Evolutionary conservation across 1,140 invertebrate species (phyloP).

Genomic region (Procambarus virginalis): DNA sequence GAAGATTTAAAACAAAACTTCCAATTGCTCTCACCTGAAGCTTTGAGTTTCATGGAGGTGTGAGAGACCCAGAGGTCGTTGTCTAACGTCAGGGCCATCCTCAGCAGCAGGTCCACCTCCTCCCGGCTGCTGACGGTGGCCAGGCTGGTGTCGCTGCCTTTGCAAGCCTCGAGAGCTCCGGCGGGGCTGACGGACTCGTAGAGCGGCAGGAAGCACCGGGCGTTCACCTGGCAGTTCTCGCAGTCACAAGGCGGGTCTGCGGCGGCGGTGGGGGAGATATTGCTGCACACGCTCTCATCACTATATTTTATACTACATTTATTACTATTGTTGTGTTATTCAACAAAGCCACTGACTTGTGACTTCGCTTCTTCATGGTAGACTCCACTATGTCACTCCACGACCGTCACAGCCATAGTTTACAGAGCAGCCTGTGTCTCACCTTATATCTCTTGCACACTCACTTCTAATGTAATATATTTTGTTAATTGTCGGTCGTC

Average conservation of each 20-base stretch:
- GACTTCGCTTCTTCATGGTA: too few species aligned
- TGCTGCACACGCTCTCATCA: background rate
- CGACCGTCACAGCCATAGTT: too few species aligned
- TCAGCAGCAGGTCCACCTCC: constrained; percentile 32
- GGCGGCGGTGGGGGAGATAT: background rate
- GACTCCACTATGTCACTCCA: too few species aligned
- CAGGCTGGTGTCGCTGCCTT: constrained; percentile 11
- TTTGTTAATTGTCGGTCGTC: too few species aligned
- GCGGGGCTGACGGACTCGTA: background rate
- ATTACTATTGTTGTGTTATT: too few species aligned
- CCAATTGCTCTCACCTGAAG: background rate
- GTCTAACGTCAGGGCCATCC: constrained; percentile 20
- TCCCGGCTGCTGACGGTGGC: background rate
- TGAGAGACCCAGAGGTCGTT: constrained; percentile 60
- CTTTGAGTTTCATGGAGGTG: constrained; percentile 17
- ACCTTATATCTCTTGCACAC: too few species aligned
- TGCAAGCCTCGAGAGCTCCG: constrained; percentile 23
- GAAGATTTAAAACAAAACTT: too few species aligned
- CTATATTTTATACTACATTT: too few species aligned
- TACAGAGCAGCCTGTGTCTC: too few species aligned
- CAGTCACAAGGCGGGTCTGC: constrained; percentile 57
- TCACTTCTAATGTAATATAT: too few species aligned
- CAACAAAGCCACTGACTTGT: too few species aligned
- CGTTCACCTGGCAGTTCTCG: constrained; percentile 43
- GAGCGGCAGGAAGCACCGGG: constrained; percentile 24